Conservation (phyloP, 2,113 vertebrate genomes). For the Psilopsiagon aymara region DNA sequence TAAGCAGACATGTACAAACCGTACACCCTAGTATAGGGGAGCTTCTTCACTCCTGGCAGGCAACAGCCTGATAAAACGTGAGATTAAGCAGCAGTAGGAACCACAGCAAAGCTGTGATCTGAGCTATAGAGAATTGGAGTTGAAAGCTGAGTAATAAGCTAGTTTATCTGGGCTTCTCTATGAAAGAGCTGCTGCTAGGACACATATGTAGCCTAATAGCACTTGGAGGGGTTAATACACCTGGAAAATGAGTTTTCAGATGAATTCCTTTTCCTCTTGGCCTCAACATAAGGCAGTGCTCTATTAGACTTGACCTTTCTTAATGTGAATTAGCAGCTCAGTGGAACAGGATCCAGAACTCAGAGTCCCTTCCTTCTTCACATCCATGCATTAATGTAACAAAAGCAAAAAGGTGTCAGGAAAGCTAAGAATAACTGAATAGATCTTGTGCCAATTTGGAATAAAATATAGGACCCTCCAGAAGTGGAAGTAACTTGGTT, state of each 20-base stretch:
- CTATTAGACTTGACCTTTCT: constrained; percentile 66
- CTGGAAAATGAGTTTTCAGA: constrained; percentile 52
- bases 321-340: constrained; percentile 61
- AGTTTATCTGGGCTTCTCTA: constrained; percentile 26
- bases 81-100: background rate
- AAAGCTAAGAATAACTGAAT: constrained; percentile 70
- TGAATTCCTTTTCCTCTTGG: constrained; percentile 59
- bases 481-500: constrained; percentile 56
- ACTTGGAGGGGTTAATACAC: constrained; percentile 59
- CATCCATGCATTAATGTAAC: constrained; percentile 65
- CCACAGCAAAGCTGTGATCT: background rate
- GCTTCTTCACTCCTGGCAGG: background rate
- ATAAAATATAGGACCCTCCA: constrained; percentile 66
- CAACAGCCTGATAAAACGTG: background rate
- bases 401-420: constrained; percentile 70
- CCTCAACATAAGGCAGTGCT: constrained; percentile 56
- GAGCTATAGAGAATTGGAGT: background rate
- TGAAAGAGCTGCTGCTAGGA: background rate
- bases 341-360: constrained; percentile 59
- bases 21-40: background rate
- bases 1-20: background rate
- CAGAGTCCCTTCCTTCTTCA: constrained; percentile 51
- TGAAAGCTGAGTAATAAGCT: constrained; percentile 23
- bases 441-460: constrained; percentile 66
- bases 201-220: background rate